These are phyloP conservation scores for Trissonchulus latispiculum DNA, from an alignment of 2,888 invertebrate genomes.

Conservation along the genomic window DNA sequence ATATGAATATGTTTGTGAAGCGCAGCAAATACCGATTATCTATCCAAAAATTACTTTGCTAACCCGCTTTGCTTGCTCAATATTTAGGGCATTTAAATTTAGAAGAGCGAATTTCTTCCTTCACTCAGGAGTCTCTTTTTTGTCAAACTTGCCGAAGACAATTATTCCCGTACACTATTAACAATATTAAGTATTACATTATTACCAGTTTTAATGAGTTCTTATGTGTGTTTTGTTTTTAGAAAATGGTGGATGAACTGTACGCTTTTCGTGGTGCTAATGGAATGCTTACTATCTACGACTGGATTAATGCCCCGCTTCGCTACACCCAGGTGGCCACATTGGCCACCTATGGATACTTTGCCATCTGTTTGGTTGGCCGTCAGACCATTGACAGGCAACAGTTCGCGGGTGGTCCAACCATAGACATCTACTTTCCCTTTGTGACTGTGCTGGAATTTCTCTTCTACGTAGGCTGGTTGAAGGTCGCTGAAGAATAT, in stretches of 20 bases:
- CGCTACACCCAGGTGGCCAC: constrained; percentile 16
- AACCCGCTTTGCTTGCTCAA: too few relatives aligned
- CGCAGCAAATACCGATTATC: too few relatives aligned
- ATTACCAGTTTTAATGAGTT: too few relatives aligned
- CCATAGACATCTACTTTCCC: constrained; percentile 8
- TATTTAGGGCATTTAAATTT: too few relatives aligned
- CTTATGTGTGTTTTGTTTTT: not conserved
- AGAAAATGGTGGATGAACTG: constrained; percentile 13
- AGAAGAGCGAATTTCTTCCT: too few relatives aligned
- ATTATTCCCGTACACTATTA: too few relatives aligned
- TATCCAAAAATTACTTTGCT: too few relatives aligned
- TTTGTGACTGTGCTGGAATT: constrained; percentile 17
- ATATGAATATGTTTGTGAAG: too few relatives aligned
- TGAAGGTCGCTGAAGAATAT: constrained; percentile 18
- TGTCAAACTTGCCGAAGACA: too few relatives aligned
- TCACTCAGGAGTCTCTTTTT: too few relatives aligned
- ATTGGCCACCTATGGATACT: constrained; percentile 7
- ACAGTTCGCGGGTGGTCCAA: not conserved
- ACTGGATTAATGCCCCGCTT: constrained; percentile 15
- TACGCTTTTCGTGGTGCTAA: constrained; percentile 15
- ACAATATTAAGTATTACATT: too few relatives aligned
- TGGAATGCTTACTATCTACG: constrained; percentile 15
- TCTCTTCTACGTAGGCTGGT: constrained; percentile 15
- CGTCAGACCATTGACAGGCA: not conserved
- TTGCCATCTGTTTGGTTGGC: constrained; percentile 9